phyloP scores from a whole-genome alignment of 1,140 invertebrate species.

The Schlechtendalia chinensis region DNA sequence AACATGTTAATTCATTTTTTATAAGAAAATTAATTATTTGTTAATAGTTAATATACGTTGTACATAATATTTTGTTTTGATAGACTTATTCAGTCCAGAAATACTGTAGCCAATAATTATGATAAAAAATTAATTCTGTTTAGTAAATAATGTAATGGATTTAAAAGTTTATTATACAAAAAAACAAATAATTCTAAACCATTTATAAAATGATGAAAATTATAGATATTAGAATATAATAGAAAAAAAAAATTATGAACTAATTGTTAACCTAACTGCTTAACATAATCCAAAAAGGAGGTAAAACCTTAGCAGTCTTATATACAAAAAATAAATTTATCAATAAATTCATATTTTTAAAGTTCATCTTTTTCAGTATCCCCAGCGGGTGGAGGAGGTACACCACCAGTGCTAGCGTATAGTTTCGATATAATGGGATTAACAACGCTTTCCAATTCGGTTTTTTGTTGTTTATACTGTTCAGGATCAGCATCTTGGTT shows the following conservation, averaged over 20 bases:
- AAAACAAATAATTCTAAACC: slow-evolving; percentile 32
- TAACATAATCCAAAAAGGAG: slow-evolving; percentile 37
- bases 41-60: background rate
- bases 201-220: slow-evolving; percentile 49
- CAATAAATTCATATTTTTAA: slow-evolving; percentile 21
- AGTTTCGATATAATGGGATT: slow-evolving; percentile 97
- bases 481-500: slow-evolving; percentile 92
- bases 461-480: slow-evolving; percentile 96
- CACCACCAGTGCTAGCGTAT: slow-evolving; percentile 81
- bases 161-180: slow-evolving; percentile 34
- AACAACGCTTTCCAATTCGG: slow-evolving; percentile 90
- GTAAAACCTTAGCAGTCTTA: slow-evolving; percentile 47
- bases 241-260: slow-evolving; percentile 43
- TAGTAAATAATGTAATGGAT: slow-evolving; percentile 13
- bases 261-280: slow-evolving; percentile 48
- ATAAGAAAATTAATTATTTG: background rate
- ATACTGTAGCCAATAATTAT: background rate
- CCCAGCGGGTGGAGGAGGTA: slow-evolving; percentile 67
- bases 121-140: background rate
- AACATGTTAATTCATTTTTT: slow-evolving; percentile 6
- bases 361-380: slow-evolving; percentile 51
- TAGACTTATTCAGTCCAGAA: background rate
- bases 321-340: slow-evolving; percentile 36
- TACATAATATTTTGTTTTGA: background rate
- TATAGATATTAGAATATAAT: slow-evolving; percentile 34